A percentile compares a stretch with the other conserved stretches of the same genome.
Conservation (phyloP, 2,888 invertebrate species). For the Lordiphosa fenestrarum region DNA sequence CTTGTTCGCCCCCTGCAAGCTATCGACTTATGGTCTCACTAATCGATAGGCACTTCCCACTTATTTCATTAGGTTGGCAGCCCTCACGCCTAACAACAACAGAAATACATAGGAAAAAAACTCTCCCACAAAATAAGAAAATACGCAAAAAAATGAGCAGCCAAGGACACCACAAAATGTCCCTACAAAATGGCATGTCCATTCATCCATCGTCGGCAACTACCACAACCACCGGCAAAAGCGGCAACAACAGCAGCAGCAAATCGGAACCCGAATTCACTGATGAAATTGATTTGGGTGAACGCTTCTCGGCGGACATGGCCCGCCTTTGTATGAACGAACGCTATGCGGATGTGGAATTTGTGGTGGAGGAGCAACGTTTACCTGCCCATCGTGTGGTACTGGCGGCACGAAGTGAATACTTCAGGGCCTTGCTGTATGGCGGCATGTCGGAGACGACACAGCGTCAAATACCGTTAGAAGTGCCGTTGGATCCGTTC, state of each 20-base stretch:
- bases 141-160: constrained; percentile 74
- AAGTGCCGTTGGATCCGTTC: constrained; percentile 91
- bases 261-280: constrained; percentile 73
- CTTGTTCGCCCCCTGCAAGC: no score
- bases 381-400: constrained; percentile 84
- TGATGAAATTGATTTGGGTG: constrained; percentile 84
- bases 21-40: no score
- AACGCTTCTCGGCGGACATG: constrained; percentile 91
- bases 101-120: no score
- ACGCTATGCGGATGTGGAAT: constrained; percentile 94
- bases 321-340: constrained; percentile 91
- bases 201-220: constrained; percentile 18
- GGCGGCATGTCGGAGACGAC: constrained; percentile 89
- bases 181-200: constrained; percentile 76
- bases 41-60: no score
- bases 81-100: no score
- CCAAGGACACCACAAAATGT: constrained; percentile 81
- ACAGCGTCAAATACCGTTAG: constrained; percentile 90
- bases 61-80: no score
- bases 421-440: constrained; percentile 92
- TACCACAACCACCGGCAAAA: constrained; percentile 76
- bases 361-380: constrained; percentile 88
- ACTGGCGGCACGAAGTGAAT: constrained; percentile 96
- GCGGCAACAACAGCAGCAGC: constrained; percentile 44
- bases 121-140: neutral